A percentile compares a stretch with the other conserved stretches of the same genome.
Conservation (phyloP, 2,113 vertebrate species). For the Zootoca vivipara region DNA sequence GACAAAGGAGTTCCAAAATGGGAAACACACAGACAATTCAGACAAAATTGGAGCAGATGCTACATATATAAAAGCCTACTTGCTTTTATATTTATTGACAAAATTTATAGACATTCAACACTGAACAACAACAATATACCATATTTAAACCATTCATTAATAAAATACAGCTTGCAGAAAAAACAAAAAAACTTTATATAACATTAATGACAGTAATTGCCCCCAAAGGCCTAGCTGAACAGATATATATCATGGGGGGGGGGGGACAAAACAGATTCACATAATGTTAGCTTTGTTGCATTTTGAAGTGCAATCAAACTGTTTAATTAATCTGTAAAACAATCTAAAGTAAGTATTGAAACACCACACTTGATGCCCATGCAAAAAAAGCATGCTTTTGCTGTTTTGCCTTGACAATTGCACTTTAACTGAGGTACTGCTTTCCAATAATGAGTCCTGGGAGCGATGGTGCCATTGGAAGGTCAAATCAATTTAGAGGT, state of each 20-base stretch:
- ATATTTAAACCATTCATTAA: no score
- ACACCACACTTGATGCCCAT: slow-evolving; percentile 8
- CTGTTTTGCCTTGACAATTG: neutral
- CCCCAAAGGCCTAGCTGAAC: no score
- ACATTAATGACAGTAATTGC: no score
- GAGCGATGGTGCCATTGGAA: slow-evolving; percentile 1
- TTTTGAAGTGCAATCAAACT: neutral
- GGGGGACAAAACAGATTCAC: neutral
- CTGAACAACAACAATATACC: no score
- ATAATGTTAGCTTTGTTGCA: neutral
- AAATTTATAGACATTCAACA: neutral
- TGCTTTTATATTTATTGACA: neutral
- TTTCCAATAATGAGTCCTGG: slow-evolving; percentile 37
- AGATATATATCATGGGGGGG: neutral
- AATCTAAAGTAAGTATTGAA: neutral
- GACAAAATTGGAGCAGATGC: neutral
- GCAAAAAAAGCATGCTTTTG: neutral
- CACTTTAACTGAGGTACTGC: neutral
- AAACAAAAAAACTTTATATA: no score
- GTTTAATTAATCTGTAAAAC: neutral
- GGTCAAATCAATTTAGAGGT: slow-evolving; percentile 47
- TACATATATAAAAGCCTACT: neutral
- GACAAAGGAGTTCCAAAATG: neutral
- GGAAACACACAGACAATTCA: neutral
- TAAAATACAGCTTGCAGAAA: no score